Evolutionary conservation across 1,140 invertebrate species (phyloP), one percentile per base, ranked within the genome.

Genomic region (Macrocentrus cingulum): DNA sequence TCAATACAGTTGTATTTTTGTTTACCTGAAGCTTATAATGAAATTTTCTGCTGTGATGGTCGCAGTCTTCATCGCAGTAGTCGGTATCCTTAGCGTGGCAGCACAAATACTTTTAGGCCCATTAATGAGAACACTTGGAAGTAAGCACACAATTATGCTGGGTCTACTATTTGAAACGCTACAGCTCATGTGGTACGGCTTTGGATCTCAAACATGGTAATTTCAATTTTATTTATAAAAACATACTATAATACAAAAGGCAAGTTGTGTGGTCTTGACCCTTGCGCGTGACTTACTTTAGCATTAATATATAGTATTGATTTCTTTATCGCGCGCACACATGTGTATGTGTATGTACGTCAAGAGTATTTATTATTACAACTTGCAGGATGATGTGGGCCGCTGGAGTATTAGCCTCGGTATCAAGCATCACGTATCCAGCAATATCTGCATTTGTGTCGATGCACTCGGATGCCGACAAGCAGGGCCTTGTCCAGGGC

Each of bases 1-100:
- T 59, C 94, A 99, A 81, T 99, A 99, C 81, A 99, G 97, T 56
- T 99, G 97, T 82, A 99, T 99, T 82, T 99, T 99, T 83, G 97
- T 99, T 65, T 99, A 99, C 81, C 85, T 99, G 42, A 95, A 94
- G 83, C 84, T 99, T 68, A 95, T 98, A 63, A 97, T 99, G 89
- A 94, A 92, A 60, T 99, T 99, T 81, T 91, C 90, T 66, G 90
- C 89, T 59, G 86, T 94, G 69, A 92, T 94, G 84, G 97, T 99
- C 44, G 97, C 97, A 46, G 88, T 96, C 62, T 99, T 97, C 80
- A 99, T 99, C 72, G 97, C 96, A 57, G 87, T 97, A 52, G 92
- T 99, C 56, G 97, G 97, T 48, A 89, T 98, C 42, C 83, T 99
- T 56, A 98, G 97, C 65, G 97, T 99, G 23, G 84, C 95, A 63